Evolutionary conservation across 2,113 vertebrate genomes (phyloP).

Genomic region (Alaudala cheleensis): DNA sequence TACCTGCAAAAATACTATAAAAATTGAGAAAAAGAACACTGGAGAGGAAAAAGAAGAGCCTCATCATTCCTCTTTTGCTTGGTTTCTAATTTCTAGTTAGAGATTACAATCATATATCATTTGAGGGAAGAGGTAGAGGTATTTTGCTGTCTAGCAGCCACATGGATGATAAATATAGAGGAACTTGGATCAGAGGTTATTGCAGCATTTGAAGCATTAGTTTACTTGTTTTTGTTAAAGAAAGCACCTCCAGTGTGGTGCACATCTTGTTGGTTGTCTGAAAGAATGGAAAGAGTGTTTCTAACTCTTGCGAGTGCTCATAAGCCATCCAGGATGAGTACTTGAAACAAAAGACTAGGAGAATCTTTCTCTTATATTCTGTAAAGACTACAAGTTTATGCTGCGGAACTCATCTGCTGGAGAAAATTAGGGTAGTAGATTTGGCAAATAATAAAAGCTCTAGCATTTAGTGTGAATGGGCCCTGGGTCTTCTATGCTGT

Average conservation of each 20-base stretch:
- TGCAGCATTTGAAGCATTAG: neutral
- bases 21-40: neutral
- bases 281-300: neutral
- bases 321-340: neutral
- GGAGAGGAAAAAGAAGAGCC: neutral
- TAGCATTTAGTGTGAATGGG: neutral
- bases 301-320: neutral
- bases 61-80: neutral
- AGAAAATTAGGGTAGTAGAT: neutral
- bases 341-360: neutral
- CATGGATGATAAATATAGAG: neutral
- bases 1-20: neutral
- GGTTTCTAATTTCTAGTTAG: neutral
- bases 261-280: neutral
- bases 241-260: fast-evolving
- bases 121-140: neutral
- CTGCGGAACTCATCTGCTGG: neutral
- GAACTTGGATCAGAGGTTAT: neutral
- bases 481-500: neutral
- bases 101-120: neutral
- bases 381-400: neutral
- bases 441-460: neutral
- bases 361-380: neutral
- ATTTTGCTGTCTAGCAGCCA: neutral
- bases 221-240: neutral